Evolutionary conservation across 2,113 vertebrate species (phyloP).

Genomic region (Paramormyrops kingsleyae): DNA sequence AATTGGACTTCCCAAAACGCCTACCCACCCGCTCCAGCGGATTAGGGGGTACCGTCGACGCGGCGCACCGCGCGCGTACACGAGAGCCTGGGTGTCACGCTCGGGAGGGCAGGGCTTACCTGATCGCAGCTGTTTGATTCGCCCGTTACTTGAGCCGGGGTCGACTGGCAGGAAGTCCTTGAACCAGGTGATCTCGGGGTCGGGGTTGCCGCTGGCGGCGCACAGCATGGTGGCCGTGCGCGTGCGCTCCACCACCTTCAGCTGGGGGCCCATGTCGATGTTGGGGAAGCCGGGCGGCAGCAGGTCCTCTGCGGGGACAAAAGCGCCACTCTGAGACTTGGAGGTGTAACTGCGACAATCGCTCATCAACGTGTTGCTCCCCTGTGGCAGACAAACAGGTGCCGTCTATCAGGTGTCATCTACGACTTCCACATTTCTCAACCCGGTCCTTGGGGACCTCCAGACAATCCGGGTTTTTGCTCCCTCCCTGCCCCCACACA

Average conservation of each 20-base stretch:
- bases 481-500: not conserved
- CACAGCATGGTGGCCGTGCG: slow-evolving; percentile 95
- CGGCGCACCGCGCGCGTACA: not conserved
- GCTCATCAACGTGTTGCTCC: not conserved
- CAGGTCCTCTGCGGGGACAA: slow-evolving; percentile 76
- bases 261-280: slow-evolving; percentile 98
- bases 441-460: not conserved
- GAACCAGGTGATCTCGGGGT: slow-evolving; percentile 98
- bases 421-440: not conserved
- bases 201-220: slow-evolving; percentile 88
- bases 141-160: slow-evolving; percentile 76
- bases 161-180: slow-evolving; percentile 96
- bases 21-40: not conserved
- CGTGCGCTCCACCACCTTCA: slow-evolving; percentile 94
- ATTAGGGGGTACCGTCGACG: not conserved
- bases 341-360: not conserved
- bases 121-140: slow-evolving; percentile 93
- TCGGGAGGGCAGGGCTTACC: slow-evolving; percentile 55
- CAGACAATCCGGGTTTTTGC: not conserved
- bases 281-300: slow-evolving; percentile 88
- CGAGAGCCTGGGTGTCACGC: not conserved
- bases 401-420: not conserved
- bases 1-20: not conserved
- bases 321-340: too few species aligned
- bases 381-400: not conserved